Evolutionary conservation across 2,797 vertebrate species (phyloP), one percentile per base, ranked within the genome.

Genomic region (Pelochelys cantorii): DNA sequence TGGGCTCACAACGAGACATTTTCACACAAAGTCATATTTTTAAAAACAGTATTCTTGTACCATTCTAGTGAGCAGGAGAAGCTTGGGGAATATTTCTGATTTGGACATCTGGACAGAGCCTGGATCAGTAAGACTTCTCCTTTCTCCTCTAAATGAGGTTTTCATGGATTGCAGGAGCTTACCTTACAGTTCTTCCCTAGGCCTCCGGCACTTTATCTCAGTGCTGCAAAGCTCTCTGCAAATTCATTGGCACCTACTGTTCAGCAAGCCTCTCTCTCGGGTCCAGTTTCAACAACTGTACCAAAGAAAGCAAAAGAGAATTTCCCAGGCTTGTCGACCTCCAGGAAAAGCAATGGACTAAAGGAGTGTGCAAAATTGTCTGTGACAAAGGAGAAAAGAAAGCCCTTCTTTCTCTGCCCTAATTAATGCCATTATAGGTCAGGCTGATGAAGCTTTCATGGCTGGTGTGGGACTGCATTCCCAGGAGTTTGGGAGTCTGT

Each of bases 281-380:
- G 74, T 83, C 59, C 11, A 60, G 29, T 86, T 93, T 94, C 94
- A 96, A 95, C 93, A 96, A 95, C 42, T 83, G 93, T 37, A 60
- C 18, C 0, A 0, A 88, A 87, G 5, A 83, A 86, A 88, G 84
- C 87, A 8, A 48, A 75, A 90, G 94, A 83, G 59, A 4, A 29
- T 79, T 96, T 92, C 59, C 90, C 83, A 29, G 60, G 42, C 57
- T 79, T 78, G 74, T 80, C 2, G 1, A 60, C 85, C 88, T 83
- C 91, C 74, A 80, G 90, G 85, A 90, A 90, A 91, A 90, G 91
- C 34, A 87, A 86, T 17, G 0, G 1, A 94, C 90, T 52, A 22
- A 91, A 91, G 75, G n/a, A 55, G 90, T 34, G 34, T 7, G 23
- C 91, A 92, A 78, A 94, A 95, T 95, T 85, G 29, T 18, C 27